Evolutionary conservation across 30 jellyfish, hydroid and myxozoan species (phyloP), one percentile per base, ranked within the genome.

Genomic region (Calvadosia cruxmelitensis): DNA sequence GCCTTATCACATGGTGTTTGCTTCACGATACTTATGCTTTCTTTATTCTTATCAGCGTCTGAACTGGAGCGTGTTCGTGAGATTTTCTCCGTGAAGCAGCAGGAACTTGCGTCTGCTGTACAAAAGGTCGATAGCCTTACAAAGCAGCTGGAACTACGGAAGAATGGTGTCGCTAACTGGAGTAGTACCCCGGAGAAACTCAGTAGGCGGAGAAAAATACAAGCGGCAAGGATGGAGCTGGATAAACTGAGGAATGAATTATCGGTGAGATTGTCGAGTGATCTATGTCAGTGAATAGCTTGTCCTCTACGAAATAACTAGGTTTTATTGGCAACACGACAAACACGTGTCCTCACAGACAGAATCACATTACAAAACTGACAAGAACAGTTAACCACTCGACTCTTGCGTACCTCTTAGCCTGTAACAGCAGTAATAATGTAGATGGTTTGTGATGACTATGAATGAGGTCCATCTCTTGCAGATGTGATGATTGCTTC

Each of bases 181-280:
- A 84, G 91, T 5, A 81, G 86, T 31, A 81, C 98, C 5, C 98
- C 98, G 0, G 98, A 81, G 50, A 77, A 87, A 50, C 63, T 89
- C 51, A 89, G 77, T 62, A 63, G 98, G 29, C 84, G 98, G 25
- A 78, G 93, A 61, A 89, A 89, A 80, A 89, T 89, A 33, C 92
- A 84, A 35, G 95, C 95, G 0, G 98, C 98, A 12, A 84, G 83
- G 70, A 94, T 78, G 3, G 95, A 89, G 52, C 73, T 89, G 36
- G 95, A 89, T 71, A 67, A 83, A 64, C 82, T 89, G 27, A 63
- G 95, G 61, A 89, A 81, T 35, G 98, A 89, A 61, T 71, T 89
- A 33, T 72, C 93, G 34, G 98, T 89, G 53, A 71, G 95, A 66
- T 7, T 34, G 2, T 34, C 27, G 20, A n/a, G n/a, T n/a, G n/a